phyloP scores from a whole-genome alignment of 2,888 invertebrate genomes.

The Protodeltote pygarga region DNA sequence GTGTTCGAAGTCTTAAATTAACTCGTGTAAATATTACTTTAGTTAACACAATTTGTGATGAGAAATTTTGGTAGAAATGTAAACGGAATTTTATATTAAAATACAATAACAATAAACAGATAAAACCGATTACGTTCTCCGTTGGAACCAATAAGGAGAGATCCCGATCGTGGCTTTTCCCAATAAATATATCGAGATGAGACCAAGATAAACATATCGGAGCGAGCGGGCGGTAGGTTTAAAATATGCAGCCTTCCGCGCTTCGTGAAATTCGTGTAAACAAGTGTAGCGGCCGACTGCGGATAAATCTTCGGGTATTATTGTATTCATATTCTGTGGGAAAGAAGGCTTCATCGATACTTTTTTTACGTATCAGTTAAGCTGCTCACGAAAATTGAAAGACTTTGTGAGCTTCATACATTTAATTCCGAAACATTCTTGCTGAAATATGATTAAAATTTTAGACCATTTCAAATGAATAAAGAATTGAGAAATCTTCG shows the following conservation, averaged over 20 bases:
- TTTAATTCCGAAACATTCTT: constrained; percentile 39
- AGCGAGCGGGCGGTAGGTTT: constrained; percentile 72
- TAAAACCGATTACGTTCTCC: constrained; percentile 67
- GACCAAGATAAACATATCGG: constrained; percentile 82
- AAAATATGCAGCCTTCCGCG: constrained; percentile 81
- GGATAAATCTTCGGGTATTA: constrained; percentile 72
- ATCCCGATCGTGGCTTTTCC: constrained; percentile 73
- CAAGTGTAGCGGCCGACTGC: constrained; percentile 69
- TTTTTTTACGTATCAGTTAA: constrained; percentile 57
- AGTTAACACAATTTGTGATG: constrained; percentile 38
- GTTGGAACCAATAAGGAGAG: constrained; percentile 74
- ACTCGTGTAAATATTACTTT: constrained; percentile 36
- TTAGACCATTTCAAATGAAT: no score
- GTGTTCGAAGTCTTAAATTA: constrained; percentile 37
- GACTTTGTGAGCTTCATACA: constrained; percentile 46
- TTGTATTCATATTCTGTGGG: constrained; percentile 65
- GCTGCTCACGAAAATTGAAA: constrained; percentile 53
- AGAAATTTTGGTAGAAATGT: constrained; percentile 44
- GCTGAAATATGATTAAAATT: constrained; percentile 44
- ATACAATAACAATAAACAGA: constrained; percentile 64
- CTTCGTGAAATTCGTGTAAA: constrained; percentile 78
- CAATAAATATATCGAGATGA: constrained; percentile 84
- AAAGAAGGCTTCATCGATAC: constrained; percentile 57
- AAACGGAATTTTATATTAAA: constrained; percentile 52
- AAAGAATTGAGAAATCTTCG: constrained; percentile 26